These are phyloP conservation scores for Adrianichthys oophorus DNA, from an alignment of 2,797 vertebrate genomes.

Conservation along the genomic window DNA sequence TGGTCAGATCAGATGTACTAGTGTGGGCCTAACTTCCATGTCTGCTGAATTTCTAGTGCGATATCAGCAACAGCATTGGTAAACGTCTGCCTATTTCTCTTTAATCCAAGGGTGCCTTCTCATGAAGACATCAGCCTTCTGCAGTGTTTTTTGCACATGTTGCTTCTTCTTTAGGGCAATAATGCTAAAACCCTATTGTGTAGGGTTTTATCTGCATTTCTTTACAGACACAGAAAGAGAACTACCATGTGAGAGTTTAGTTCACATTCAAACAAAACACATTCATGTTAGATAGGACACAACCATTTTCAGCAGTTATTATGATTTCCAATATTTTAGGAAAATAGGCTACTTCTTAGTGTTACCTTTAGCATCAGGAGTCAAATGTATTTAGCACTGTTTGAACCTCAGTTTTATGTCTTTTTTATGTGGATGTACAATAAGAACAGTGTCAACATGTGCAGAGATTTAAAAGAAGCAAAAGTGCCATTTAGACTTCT, in stretches of 20 bases:
- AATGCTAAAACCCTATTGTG: conserved; percentile 21
- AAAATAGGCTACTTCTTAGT: conserved; percentile 38
- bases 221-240: neutral
- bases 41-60: conserved; percentile 25
- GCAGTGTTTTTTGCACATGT: conserved; percentile 49
- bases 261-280: conserved; percentile 5
- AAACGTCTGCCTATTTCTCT: conserved; percentile 50
- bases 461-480: conserved; percentile 34
- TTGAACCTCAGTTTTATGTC: conserved; percentile 44
- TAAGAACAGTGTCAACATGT: conserved; percentile 25
- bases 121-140: conserved; percentile 45
- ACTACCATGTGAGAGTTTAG: conserved; percentile 15
- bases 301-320: conserved; percentile 14
- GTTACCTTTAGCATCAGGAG: conserved; percentile 43
- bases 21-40: conserved; percentile 21
- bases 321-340: conserved; percentile 33
- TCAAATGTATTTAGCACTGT: conserved; percentile 12
- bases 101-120: conserved; percentile 66
- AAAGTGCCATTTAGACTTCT: conserved; percentile 66
- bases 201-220: neutral
- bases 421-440: conserved; percentile 12
- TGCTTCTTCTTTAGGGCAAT: conserved; percentile 33
- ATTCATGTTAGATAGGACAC: neutral
- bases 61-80: conserved; percentile 20
- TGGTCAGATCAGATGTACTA: neutral